These are phyloP conservation scores for Rostratula benghalensis DNA, from an alignment of 2,113 vertebrate species.

Conservation along the genomic window DNA sequence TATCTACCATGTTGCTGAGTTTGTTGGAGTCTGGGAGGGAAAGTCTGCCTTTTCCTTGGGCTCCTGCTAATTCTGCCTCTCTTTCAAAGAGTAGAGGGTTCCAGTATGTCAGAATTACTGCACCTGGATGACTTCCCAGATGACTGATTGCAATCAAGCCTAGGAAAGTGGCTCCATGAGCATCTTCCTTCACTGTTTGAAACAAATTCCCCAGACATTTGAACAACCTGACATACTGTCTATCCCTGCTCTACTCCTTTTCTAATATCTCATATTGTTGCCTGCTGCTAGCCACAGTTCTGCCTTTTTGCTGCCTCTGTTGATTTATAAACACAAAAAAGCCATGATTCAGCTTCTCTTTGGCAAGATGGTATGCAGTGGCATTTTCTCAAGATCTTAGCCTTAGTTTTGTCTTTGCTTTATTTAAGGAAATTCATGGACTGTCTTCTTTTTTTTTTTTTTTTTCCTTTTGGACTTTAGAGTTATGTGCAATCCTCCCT, in stretches of 20 bases:
- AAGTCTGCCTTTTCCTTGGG: not conserved
- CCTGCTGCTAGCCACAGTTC: not conserved
- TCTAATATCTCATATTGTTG: not conserved
- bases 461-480: not conserved
- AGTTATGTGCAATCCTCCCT: not conserved
- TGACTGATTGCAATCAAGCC: conserved; percentile 11
- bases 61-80: not conserved
- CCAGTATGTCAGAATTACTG: not conserved
- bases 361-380: not conserved
- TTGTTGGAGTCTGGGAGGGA: not conserved
- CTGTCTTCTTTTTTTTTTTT: not conserved
- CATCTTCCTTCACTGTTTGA: not conserved
- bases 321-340: not conserved
- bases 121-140: conserved; percentile 5
- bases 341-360: not conserved
- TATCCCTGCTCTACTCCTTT: not conserved
- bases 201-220: not conserved
- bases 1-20: not conserved
- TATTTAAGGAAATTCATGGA: not conserved
- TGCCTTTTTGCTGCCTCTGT: not conserved
- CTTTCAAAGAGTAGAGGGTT: not conserved
- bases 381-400: not conserved
- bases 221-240: not conserved
- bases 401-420: not conserved
- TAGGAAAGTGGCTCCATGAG: not conserved